phyloP scores from a whole-genome alignment of 2,888 invertebrate genomes.

The Caenorhabditis parvicauda region DNA sequence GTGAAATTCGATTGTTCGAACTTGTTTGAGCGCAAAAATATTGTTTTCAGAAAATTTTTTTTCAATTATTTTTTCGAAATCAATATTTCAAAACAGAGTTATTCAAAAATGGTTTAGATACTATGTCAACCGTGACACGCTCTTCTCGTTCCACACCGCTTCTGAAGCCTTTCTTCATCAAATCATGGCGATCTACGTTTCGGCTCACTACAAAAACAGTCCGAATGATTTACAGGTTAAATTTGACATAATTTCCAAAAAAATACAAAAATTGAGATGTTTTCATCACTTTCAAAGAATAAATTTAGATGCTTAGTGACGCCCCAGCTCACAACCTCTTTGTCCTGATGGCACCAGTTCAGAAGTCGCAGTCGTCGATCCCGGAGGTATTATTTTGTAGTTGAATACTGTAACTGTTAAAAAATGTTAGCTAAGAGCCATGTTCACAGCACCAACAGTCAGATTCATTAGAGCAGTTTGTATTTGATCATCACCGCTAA shows the following conservation, averaged over 20 bases:
- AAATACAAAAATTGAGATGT: too few species aligned
- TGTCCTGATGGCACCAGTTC: slow-evolving; percentile 84
- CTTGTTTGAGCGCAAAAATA: too few species aligned
- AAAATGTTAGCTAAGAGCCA: too few species aligned
- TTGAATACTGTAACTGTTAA: too few species aligned
- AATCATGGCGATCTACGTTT: slow-evolving; percentile 86
- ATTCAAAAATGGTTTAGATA: slow-evolving; percentile 49
- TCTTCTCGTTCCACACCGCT: slow-evolving; percentile 93
- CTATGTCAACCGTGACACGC: slow-evolving; percentile 76
- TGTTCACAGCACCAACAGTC: background rate
- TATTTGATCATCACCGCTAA: too few species aligned
- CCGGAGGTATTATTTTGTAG: slow-evolving; percentile 74
- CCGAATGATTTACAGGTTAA: slow-evolving; percentile 85
- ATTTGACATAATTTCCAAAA: too few species aligned
- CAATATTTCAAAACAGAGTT: background rate
- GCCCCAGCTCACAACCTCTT: slow-evolving; percentile 97
- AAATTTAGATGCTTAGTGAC: slow-evolving; percentile 84
- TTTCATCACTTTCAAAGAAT: background rate
- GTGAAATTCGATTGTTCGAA: too few species aligned
- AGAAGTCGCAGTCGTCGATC: slow-evolving; percentile 66
- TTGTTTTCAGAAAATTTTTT: too few species aligned
- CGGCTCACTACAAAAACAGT: slow-evolving; percentile 98
- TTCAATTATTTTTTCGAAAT: slow-evolving; percentile 8
- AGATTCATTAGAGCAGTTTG: too few species aligned
- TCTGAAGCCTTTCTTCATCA: slow-evolving; percentile 80